phyloP scores from a whole-genome alignment of 2,888 invertebrate species.

The Graphium colonna region DNA sequence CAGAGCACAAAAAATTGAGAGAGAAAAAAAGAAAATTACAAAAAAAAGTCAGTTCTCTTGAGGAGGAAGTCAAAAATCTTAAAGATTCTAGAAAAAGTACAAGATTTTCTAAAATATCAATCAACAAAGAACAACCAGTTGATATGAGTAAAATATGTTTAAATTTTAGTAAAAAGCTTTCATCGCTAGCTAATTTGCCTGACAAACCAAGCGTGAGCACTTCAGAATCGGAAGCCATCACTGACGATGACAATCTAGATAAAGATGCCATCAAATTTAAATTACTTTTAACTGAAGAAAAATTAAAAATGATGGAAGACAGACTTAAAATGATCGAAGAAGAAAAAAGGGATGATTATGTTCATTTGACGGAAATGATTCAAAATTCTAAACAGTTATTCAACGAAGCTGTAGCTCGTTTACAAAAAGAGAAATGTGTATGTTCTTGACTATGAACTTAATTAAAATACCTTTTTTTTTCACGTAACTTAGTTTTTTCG shows the following conservation, averaged over 20 bases:
- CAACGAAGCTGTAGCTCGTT: conserved; percentile 70
- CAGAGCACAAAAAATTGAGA: conserved; percentile 74
- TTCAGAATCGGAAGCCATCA: conserved; percentile 44
- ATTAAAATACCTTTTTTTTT: too few relatives aligned
- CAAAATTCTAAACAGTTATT: conserved; percentile 79
- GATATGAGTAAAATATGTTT: conserved; percentile 26
- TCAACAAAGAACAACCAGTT: conserved; percentile 39
- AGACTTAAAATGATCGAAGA: conserved; percentile 82
- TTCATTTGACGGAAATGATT: conserved; percentile 76
- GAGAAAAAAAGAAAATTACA: conserved; percentile 70
- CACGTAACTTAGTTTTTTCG: too few relatives aligned
- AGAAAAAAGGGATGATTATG: conserved; percentile 81
- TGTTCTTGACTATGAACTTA: conserved; percentile 42
- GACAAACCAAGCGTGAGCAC: conserved; percentile 53
- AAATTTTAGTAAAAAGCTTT: conserved; percentile 40
- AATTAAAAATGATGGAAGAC: conserved; percentile 82
- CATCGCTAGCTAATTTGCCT: conserved; percentile 42
- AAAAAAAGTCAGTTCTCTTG: conserved; percentile 44
- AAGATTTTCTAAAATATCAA: conserved; percentile 45
- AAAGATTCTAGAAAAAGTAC: conserved; percentile 54
- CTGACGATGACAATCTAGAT: conserved; percentile 50
- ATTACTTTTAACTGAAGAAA: conserved; percentile 83
- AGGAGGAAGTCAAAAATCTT: conserved; percentile 47
- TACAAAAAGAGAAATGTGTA: conserved; percentile 65
- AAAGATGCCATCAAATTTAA: conserved; percentile 66